Percentiles rank a stretch among this genome's conserved stretches.
phyloP scores from a whole-genome alignment of 2,113 vertebrate genomes.

The Oryzias woworae region DNA sequence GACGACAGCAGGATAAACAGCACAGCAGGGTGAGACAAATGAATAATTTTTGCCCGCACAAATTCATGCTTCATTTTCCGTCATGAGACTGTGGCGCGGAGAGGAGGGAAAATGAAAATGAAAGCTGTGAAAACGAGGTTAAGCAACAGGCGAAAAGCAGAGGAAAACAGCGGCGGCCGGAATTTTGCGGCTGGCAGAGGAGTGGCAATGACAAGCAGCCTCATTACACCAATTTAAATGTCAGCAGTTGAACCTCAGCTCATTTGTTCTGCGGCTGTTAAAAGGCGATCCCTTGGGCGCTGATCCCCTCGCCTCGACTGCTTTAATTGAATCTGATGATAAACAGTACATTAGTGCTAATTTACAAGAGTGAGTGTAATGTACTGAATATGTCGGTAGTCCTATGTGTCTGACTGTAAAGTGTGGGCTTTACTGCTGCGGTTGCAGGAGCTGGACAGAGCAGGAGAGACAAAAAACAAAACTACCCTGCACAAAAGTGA shows the following conservation, averaged over 20 bases:
- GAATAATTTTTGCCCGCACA: slow-evolving; percentile 3
- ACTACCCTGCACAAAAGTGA: no score
- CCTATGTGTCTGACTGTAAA: no score
- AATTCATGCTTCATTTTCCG: slow-evolving; percentile 22
- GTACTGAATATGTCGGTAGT: no score
- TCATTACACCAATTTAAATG: slow-evolving; percentile 73
- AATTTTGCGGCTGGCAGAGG: slow-evolving; percentile 5
- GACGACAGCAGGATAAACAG: slow-evolving; percentile 46
- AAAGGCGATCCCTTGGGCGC: slow-evolving; percentile 47
- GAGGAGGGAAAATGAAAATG: slow-evolving; percentile 4
- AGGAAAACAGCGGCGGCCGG: slow-evolving; percentile 8
- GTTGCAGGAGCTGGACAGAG: no score
- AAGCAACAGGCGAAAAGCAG: slow-evolving; percentile 1
- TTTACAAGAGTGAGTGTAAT: slow-evolving; percentile 41
- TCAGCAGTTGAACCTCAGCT: slow-evolving; percentile 61
- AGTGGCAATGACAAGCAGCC: slow-evolving; percentile 48
- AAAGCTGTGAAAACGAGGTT: slow-evolving; percentile 8
- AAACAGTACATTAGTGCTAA: slow-evolving; percentile 57
- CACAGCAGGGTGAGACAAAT: slow-evolving; percentile 35
- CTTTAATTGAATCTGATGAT: slow-evolving; percentile 68
- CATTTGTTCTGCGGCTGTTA: slow-evolving; percentile 63
- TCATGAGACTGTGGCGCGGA: slow-evolving; percentile 5
- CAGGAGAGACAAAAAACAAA: no score
- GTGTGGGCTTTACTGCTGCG: no score
- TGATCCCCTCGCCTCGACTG: slow-evolving; percentile 42